Base-by-base conservation (phyloP, 2,113 vertebrate genomes). In the Glaucidium brasilianum region DNA sequence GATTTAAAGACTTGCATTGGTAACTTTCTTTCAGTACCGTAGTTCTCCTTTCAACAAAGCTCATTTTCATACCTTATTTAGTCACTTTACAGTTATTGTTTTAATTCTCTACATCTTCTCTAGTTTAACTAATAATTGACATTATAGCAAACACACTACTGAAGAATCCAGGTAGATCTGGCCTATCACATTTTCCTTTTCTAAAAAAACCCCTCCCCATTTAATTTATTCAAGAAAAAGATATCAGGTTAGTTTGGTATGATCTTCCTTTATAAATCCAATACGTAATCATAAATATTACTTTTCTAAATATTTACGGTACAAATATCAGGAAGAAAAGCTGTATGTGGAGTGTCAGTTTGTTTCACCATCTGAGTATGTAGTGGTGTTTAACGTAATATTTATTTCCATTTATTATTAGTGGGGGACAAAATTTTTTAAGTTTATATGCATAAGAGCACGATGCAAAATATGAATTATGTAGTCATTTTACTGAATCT, bases 391-490 rank as follows among this genome's bases (percentile, higher is more conserved):
- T 92, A 94, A 84, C 37, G 90, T 4, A 8, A 81, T 83, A 76
- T 94, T 94, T 96, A 93, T 97, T 94, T 91, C 83, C 73, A 79
- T 96, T 98, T 96, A 58, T 82, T 67, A 83, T 95, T 92, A 88
- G 45, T 92, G 64, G 59, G 92, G 89, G 58, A 92, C 62, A 62
- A 90, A 39, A 68, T n/a, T 45, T 76, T 52, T 6, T 1, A 72
- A 92, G 64, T 95, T 98, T 94, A 62, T 79, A 97, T 58, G 92
- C 90, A 81, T 67, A 92, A 94, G 37, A 95, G 58, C 96, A 92
- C 93, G 90, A 97, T 97, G 82, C 45, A 97, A 95, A 97, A 96
- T 97, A 96, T 97, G 93, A 97, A 97, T 98, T 98, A 97, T 91
- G 96, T 59, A 96, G 96, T 95, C 88, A 97, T 98, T 98, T 98